A percentile compares a stretch with the other conserved stretches of the same genome.
phyloP scores from a whole-genome alignment of 2,797 vertebrate genomes.

The Spondyliosoma cantharus region DNA sequence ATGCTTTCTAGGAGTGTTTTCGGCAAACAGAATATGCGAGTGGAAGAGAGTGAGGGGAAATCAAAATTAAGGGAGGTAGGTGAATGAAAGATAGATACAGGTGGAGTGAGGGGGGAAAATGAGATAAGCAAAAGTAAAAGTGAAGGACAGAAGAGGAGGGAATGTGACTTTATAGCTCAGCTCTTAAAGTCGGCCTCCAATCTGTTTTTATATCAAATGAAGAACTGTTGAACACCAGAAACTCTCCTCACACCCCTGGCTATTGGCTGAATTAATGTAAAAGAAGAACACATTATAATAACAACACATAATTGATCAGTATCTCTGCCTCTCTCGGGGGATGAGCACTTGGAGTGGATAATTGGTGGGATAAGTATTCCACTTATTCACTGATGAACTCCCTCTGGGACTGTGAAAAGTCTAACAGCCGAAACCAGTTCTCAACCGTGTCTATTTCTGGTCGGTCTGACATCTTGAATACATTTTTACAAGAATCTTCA shows the following conservation, averaged over 20 bases:
- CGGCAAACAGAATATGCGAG: constrained; percentile 18
- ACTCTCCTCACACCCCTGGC: constrained; percentile 12
- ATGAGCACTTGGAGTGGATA: constrained; percentile 51
- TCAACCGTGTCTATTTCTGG: constrained; percentile 58
- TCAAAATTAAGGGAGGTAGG: background rate
- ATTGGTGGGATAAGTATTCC: constrained; percentile 57
- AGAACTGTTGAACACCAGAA: background rate
- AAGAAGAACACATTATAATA: constrained; percentile 28
- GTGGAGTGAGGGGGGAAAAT: background rate
- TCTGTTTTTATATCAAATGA: constrained; percentile 11
- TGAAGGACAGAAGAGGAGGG: constrained; percentile 2
- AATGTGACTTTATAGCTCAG: background rate
- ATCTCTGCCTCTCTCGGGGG: constrained; percentile 37
- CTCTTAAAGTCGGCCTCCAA: background rate
- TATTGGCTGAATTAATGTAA: constrained; percentile 43
- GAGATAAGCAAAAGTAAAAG: constrained; percentile 2
- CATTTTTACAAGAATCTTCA: constrained; percentile 6
- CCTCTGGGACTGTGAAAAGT: constrained; percentile 55
- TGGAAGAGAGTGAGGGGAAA: background rate
- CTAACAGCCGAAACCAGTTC: constrained; percentile 26
- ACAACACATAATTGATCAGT: constrained; percentile 46
- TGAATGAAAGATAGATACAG: constrained; percentile 10
- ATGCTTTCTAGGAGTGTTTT: constrained; percentile 34
- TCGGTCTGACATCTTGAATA: constrained; percentile 35
- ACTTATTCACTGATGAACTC: constrained; percentile 59